Percentiles rank a stretch among this genome's conserved stretches.
These are phyloP conservation scores for Ctenodactylus gundi DNA, from an alignment of 2,113 vertebrate genomes.

Conservation along the genomic window DNA sequence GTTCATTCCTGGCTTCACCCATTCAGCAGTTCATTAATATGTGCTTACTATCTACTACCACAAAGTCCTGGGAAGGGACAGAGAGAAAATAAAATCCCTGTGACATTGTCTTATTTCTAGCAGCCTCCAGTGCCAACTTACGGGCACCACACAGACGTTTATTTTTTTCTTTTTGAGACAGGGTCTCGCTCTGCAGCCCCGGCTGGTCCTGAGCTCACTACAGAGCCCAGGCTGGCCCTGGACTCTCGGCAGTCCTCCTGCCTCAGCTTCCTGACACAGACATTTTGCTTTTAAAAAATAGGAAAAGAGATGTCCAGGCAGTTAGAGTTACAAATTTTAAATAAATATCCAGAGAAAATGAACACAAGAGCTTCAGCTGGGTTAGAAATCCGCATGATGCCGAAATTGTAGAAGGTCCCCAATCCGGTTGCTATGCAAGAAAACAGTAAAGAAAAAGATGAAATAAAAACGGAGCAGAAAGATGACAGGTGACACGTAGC, in stretches of 20 bases:
- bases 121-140: constrained; percentile 26
- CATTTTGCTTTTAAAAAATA: background rate
- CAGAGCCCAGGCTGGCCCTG: too few species aligned
- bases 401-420: background rate
- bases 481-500: background rate
- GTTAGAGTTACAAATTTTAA: constrained; percentile 8
- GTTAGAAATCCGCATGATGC: background rate
- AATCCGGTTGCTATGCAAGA: background rate
- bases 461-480: background rate
- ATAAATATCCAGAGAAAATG: background rate
- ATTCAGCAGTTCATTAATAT: background rate
- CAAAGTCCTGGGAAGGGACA: background rate
- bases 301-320: background rate
- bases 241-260: too few species aligned
- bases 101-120: background rate
- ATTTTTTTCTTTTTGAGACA: too few species aligned
- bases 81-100: constrained; percentile 18
- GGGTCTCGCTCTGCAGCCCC: too few species aligned
- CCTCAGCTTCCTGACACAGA: too few species aligned
- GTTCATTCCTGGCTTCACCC: background rate
- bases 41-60: constrained; percentile 8
- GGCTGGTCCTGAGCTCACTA: too few species aligned
- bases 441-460: background rate
- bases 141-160: too few species aligned
- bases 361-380: background rate